Conservation (phyloP, 2,888 invertebrate genomes). For the Acrocyrtus sp. region DNA sequence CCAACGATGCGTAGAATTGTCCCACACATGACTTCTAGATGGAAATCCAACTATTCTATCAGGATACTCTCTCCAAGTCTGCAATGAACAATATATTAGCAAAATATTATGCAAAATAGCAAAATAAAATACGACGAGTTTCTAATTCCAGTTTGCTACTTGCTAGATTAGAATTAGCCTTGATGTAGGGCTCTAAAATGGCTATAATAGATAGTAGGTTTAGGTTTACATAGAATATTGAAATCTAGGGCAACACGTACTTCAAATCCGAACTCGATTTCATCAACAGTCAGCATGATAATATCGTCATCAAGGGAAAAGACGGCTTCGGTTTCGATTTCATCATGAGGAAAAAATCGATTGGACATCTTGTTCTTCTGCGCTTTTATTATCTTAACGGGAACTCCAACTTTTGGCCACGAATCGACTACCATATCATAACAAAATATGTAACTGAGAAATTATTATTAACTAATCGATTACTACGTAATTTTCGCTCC, state of each 20-base stretch:
- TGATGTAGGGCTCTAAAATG: not conserved
- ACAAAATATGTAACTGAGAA: slow-evolving; percentile 51
- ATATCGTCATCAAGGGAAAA: slow-evolving; percentile 86
- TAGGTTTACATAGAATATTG: slow-evolving; percentile 1
- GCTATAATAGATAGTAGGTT: not conserved
- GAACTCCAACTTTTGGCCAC: slow-evolving; percentile 90
- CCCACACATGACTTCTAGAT: slow-evolving; percentile 93
- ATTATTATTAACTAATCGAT: not conserved
- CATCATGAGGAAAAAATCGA: slow-evolving; percentile 93
- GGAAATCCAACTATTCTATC: slow-evolving; percentile 97
- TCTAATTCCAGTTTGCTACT: too few relatives aligned
- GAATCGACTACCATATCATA: slow-evolving; percentile 75
- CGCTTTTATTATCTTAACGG: slow-evolving; percentile 89
- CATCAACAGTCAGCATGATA: slow-evolving; percentile 74
- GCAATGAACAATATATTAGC: slow-evolving; percentile 63
- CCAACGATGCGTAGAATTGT: slow-evolving; percentile 86
- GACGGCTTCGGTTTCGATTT: slow-evolving; percentile 96
- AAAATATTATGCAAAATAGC: too few relatives aligned
- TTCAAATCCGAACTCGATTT: slow-evolving; percentile 92
- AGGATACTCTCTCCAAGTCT: slow-evolving; percentile 97
- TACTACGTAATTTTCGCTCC: too few relatives aligned
- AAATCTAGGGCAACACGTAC: slow-evolving; percentile 64
- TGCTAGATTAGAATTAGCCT: too few relatives aligned
- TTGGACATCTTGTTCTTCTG: slow-evolving; percentile 94
- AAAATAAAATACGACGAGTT: too few relatives aligned